phyloP scores from a whole-genome alignment of 2,888 invertebrate species.

The Drosophila picticornis region DNA sequence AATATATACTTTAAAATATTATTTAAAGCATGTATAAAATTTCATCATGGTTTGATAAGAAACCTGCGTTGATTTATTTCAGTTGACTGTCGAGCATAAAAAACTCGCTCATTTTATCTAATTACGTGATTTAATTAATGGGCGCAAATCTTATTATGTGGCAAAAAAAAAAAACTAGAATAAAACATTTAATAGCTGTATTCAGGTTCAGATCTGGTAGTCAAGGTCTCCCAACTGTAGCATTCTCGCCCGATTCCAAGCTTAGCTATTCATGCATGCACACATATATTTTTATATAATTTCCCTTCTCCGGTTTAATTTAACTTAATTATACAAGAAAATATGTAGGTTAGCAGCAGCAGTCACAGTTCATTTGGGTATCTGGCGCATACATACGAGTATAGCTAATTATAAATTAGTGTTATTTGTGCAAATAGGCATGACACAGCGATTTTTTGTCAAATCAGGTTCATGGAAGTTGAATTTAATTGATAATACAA shows the following conservation, averaged over 20 bases:
- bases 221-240: background rate
- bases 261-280: background rate
- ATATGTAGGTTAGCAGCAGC: slow-evolving; percentile 5
- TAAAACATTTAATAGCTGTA: background rate
- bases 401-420: background rate
- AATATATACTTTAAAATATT: too few relatives aligned
- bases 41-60: background rate
- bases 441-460: slow-evolving; percentile 24
- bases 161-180: background rate
- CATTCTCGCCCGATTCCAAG: background rate
- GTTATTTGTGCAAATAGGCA: slow-evolving; percentile 30
- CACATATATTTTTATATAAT: background rate
- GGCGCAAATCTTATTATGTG: background rate
- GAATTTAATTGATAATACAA: slow-evolving; percentile 11
- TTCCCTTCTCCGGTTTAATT: background rate
- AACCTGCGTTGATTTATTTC: background rate
- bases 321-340: background rate
- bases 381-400: slow-evolving; percentile 7
- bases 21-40: too few relatives aligned
- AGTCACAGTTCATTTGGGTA: slow-evolving; percentile 36
- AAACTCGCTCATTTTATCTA: background rate
- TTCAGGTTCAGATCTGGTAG: background rate
- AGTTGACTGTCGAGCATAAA: background rate
- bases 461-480: background rate
- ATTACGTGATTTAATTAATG: background rate